Percentiles rank a stretch among this genome's conserved stretches.
phyloP scores from a whole-genome alignment of 2,888 invertebrate genomes.

The Oscheius sp. region DNA sequence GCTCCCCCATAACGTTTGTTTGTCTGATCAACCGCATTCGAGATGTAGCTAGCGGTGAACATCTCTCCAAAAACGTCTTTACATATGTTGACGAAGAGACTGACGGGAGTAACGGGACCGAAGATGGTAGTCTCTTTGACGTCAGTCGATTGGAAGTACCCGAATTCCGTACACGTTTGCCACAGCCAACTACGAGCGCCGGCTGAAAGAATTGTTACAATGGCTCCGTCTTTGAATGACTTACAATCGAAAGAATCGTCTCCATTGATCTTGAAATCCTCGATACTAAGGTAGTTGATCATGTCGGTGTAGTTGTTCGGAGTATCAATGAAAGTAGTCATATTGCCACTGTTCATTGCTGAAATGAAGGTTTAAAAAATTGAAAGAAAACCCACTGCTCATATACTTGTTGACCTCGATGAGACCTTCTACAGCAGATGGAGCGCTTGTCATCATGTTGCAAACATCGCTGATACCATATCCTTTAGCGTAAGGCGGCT shows the following conservation, averaged over 20 bases:
- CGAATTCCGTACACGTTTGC: constrained; percentile 95
- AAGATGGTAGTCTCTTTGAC: constrained; percentile 59
- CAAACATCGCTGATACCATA: constrained; percentile 86
- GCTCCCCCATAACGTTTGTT: constrained; percentile 42
- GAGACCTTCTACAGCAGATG: constrained; percentile 30
- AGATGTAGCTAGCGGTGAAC: constrained; percentile 15
- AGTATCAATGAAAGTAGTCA: constrained; percentile 28
- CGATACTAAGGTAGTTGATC: constrained; percentile 32
- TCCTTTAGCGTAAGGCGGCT: constrained; percentile 76
- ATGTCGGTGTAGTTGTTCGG: constrained; percentile 44
- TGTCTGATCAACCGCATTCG: constrained; percentile 9
- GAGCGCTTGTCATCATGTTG: constrained; percentile 76
- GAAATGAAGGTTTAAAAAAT: background rate
- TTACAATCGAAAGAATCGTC: constrained; percentile 13
- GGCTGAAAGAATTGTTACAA: constrained; percentile 12
- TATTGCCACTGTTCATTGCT: background rate
- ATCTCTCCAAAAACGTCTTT: constrained; percentile 39
- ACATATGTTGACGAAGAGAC: constrained; percentile 41
- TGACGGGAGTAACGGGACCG: constrained; percentile 44
- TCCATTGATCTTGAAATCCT: background rate
- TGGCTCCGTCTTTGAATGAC: background rate
- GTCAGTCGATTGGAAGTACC: constrained; percentile 89
- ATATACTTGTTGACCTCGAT: constrained; percentile 72
- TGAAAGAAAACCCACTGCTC: constrained; percentile 62
- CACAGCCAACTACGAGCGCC: constrained; percentile 84